phyloP scores from a whole-genome alignment of 2,113 vertebrate species.

The Anser brachyrhynchus region DNA sequence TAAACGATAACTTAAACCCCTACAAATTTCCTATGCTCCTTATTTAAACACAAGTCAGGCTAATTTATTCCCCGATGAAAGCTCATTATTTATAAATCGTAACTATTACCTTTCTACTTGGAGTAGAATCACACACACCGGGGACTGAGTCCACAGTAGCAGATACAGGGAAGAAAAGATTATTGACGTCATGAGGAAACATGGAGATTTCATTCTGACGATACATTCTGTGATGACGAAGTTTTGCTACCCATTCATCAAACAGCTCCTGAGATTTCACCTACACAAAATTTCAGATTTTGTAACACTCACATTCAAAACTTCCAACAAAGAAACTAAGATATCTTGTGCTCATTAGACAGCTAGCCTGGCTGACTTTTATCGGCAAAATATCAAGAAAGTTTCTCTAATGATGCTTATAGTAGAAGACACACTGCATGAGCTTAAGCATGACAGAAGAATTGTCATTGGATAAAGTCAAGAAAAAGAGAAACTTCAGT shows the following conservation, averaged over 20 bases:
- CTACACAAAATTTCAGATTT: slow-evolving; percentile 64
- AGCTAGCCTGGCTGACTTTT: not conserved
- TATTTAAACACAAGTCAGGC: not conserved
- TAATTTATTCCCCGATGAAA: not conserved
- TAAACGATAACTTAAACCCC: not conserved
- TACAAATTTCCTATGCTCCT: not conserved
- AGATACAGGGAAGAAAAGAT: slow-evolving; percentile 84
- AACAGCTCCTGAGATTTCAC: slow-evolving; percentile 94
- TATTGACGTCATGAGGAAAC: slow-evolving; percentile 85
- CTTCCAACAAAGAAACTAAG: not conserved
- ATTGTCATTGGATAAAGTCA: not conserved
- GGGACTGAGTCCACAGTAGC: slow-evolving; percentile 78
- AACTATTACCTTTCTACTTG: slow-evolving; percentile 84
- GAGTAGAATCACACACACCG: slow-evolving; percentile 75
- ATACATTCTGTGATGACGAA: slow-evolving; percentile 93
- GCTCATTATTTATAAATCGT: not conserved
- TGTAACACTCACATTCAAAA: not conserved
- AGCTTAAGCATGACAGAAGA: not conserved
- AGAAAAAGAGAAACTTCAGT: not conserved
- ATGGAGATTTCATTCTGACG: slow-evolving; percentile 96
- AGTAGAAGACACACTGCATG: not conserved
- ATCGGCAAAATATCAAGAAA: not conserved
- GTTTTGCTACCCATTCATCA: slow-evolving; percentile 95
- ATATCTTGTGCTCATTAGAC: not conserved
- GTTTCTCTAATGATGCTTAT: not conserved